These are phyloP conservation scores for Zelostemma sp. DNA, from an alignment of 1,140 invertebrate genomes.

Conservation along the genomic window DNA sequence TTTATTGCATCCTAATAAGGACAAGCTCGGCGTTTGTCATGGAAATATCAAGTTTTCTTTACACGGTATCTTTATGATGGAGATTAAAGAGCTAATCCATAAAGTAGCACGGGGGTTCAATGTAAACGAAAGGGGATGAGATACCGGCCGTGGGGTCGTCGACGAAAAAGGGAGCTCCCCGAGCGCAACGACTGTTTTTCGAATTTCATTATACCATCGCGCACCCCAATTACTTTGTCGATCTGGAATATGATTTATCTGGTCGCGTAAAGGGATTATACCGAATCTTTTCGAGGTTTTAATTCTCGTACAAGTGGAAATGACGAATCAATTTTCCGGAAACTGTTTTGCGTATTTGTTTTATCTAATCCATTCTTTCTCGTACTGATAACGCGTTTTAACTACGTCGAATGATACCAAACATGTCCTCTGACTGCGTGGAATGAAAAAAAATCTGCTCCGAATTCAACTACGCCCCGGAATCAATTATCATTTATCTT, in stretches of 20 bases:
- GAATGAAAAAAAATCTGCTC: slow-evolving; percentile 30
- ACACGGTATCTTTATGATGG: background rate
- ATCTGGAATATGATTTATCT: slow-evolving; percentile 61
- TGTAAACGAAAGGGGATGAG: no score
- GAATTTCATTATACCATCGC: slow-evolving; percentile 56
- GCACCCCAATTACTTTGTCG: slow-evolving; percentile 61
- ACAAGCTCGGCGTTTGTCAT: no score
- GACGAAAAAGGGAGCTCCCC: slow-evolving; percentile 13
- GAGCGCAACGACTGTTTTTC: slow-evolving; percentile 59
- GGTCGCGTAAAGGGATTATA: slow-evolving; percentile 30
- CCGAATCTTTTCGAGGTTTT: slow-evolving; percentile 7
- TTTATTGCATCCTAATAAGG: no score
- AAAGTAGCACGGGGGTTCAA: no score
- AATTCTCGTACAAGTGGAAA: slow-evolving; percentile 9
- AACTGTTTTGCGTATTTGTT: no score
- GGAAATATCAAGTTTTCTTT: no score
- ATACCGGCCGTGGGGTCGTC: slow-evolving; percentile 1
- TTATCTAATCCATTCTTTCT: no score
- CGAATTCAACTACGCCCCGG: slow-evolving; percentile 37
- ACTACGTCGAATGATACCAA: no score
- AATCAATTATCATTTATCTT: slow-evolving; percentile 57
- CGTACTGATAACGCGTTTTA: no score
- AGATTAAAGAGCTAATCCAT: slow-evolving; percentile 3
- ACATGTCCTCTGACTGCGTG: background rate
- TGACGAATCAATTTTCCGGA: slow-evolving; percentile 1